Evolutionary conservation across 1,140 invertebrate species (phyloP).

Genomic region (Pseudomyrmex cubaensis): DNA sequence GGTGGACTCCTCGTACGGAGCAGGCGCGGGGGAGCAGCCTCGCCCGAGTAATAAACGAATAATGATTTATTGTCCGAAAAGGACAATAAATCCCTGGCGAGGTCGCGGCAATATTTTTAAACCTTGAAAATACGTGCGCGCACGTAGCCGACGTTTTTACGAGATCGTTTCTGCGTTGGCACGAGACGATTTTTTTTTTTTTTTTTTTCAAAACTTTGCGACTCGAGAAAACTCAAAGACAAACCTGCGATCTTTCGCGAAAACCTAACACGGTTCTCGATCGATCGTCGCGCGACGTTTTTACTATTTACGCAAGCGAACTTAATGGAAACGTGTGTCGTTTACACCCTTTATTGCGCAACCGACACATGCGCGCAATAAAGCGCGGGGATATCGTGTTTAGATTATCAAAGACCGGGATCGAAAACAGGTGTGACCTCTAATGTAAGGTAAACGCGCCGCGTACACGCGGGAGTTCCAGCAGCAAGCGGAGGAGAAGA

Average conservation of each 20-base stretch:
- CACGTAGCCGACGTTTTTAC: too few relatives aligned
- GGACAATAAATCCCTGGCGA: neutral
- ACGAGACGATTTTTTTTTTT: too few relatives aligned
- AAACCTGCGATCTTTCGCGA: too few relatives aligned
- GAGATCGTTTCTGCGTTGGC: too few relatives aligned
- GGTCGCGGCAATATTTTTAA: conserved; percentile 5
- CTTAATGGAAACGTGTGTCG: neutral
- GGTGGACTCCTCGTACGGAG: neutral
- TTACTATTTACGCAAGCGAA: too few relatives aligned
- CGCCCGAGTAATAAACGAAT: conserved; percentile 8
- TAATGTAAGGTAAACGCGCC: conserved; percentile 44
- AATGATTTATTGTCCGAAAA: conserved; percentile 36
- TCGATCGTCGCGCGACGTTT: too few relatives aligned
- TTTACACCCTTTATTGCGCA: conserved; percentile 51
- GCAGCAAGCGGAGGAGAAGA: neutral
- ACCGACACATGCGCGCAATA: conserved; percentile 50
- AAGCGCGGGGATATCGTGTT: conserved; percentile 55
- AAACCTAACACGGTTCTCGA: too few relatives aligned
- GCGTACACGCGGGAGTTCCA: neutral
- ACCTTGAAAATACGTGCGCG: too few relatives aligned
- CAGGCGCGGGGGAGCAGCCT: neutral
- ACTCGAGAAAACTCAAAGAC: too few relatives aligned
- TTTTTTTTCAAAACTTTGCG: too few relatives aligned
- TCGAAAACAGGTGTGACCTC: conserved; percentile 67
- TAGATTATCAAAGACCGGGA: conserved; percentile 65